phyloP scores from a whole-genome alignment of 2,888 invertebrate species.

The Neocrepidodera transversa region DNA sequence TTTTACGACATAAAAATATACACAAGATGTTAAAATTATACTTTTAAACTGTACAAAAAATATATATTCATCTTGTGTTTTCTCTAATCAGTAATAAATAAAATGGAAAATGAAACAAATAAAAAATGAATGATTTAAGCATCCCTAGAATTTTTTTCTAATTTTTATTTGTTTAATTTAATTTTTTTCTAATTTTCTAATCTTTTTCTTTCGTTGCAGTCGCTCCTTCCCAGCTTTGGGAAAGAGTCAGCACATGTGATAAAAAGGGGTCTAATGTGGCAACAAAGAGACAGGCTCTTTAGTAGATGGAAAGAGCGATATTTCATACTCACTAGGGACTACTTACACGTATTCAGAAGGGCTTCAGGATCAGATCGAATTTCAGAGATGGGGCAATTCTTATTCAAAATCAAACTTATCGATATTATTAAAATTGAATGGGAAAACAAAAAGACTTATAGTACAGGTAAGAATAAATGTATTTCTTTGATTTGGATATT shows the following conservation, averaged over 20 bases:
- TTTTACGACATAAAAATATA: too few relatives aligned
- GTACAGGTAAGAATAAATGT: conserved; percentile 45
- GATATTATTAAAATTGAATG: conserved; percentile 72
- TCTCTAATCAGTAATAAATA: too few relatives aligned
- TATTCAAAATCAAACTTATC: conserved; percentile 64
- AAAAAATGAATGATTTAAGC: too few relatives aligned
- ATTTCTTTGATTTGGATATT: neutral
- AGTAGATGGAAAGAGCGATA: conserved; percentile 73
- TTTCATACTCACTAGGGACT: conserved; percentile 71
- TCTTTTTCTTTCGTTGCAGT: conserved; percentile 51
- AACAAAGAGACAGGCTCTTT: conserved; percentile 70
- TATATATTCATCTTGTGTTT: too few relatives aligned
- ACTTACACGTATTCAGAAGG: conserved; percentile 71
- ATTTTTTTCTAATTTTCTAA: too few relatives aligned
- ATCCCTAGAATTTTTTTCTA: too few relatives aligned
- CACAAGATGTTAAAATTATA: too few relatives aligned
- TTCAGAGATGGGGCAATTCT: conserved; percentile 72
- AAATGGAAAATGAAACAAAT: too few relatives aligned
- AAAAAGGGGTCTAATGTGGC: conserved; percentile 70
- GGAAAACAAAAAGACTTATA: conserved; percentile 71
- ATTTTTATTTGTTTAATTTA: too few relatives aligned
- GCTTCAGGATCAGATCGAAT: conserved; percentile 66
- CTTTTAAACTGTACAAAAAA: too few relatives aligned
- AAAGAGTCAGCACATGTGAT: conserved; percentile 66
- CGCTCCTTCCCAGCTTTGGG: conserved; percentile 55